Evolutionary conservation across 2,113 vertebrate species (phyloP), one percentile per base, ranked within the genome.

Genomic region (Piprites chloris): DNA sequence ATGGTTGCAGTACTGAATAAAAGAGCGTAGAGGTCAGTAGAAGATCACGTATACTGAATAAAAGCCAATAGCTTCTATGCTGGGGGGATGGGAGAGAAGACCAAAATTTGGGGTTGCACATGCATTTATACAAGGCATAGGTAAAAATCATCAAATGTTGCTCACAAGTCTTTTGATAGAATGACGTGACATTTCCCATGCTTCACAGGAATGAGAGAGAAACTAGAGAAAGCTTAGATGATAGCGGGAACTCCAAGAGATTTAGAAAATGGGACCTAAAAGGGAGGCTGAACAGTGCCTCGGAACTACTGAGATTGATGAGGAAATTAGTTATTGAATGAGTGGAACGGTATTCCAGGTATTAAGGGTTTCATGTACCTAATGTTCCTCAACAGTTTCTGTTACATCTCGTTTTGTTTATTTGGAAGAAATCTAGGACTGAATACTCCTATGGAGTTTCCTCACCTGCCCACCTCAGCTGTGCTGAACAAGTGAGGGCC

Each of bases 81-180:
- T 30, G 32, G 7, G 8, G 5, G 50, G 5, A 8, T 27, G 24
- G 50, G 50, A 6, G 19, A 18, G 24, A 32, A 75, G 30, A 18
- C 17, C 12, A 1, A 26, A 14, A 20, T 42, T 55, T 69, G 1
- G 2, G 2, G 3, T 55, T 75, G 14, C 1, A 35, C 21, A 9
- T 69, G 8, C 23, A 39, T 78, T 87, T 79, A 18, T 63, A 44
- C 10, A 42, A 26, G 27, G 33, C 35, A 63, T 9, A 39, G 35
- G 12, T 27, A 71, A 11, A 19, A 84, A 1, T 69, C 61, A 58
- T 15, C 6, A 73, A 41, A 72, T 80, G 80, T 73, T 42, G 8
- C 11, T 82, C 11, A 32, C 11, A 65, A 46, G 17, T 14, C 9
- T 9, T 85, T 53, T 20, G 14, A 28, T 35, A 35, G 59, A 81